A percentile compares a stretch with the other conserved stretches of the same genome.
Evolutionary conservation across 2,888 invertebrate species (phyloP).

Genomic region (Epsilonema sp.): DNA sequence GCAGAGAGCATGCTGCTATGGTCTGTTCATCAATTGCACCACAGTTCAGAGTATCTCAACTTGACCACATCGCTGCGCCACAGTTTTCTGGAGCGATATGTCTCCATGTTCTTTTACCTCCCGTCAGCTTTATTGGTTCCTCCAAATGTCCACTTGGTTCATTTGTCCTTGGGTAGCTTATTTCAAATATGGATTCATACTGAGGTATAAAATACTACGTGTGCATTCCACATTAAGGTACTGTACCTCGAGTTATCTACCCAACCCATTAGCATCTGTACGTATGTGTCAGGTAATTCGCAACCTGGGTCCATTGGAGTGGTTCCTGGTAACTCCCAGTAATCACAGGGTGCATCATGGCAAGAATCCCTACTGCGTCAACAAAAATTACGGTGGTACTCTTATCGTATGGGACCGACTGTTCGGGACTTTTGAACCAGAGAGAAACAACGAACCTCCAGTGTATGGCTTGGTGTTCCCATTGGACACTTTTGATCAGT

Average conservation of each 20-base stretch:
- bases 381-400: neutral
- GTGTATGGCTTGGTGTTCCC: neutral
- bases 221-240: neutral
- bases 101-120: conserved; percentile 25
- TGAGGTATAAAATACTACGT: conserved; percentile 36
- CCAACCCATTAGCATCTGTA: too few species aligned
- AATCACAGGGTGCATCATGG: neutral
- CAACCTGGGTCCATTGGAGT: neutral
- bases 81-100: conserved; percentile 10
- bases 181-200: conserved; percentile 90
- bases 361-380: neutral
- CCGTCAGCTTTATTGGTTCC: conserved; percentile 51
- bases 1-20: conserved; percentile 34
- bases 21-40: conserved; percentile 76
- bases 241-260: neutral
- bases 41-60: conserved; percentile 72
- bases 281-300: neutral
- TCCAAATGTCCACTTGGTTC: conserved; percentile 49
- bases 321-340: neutral
- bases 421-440: neutral
- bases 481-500: neutral
- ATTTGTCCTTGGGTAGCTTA: conserved; percentile 65
- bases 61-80: conserved; percentile 57
- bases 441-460: neutral
- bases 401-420: too few species aligned